Conservation (phyloP, 2,888 invertebrate species). For the Hirtodrosophila histrioides region DNA sequence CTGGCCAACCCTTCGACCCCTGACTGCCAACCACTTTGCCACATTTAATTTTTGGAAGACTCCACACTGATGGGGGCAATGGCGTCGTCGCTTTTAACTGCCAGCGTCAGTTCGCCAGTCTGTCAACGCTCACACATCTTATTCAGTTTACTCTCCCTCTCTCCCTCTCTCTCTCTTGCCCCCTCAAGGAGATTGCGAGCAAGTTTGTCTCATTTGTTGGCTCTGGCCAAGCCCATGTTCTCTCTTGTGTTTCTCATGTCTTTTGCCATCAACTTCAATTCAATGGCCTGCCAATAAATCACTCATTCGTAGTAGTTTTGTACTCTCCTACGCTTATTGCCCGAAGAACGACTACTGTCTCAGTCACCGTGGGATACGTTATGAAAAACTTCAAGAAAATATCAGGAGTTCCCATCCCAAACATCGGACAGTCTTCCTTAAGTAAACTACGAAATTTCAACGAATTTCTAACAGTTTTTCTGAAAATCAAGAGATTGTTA, state of each 20-base stretch:
- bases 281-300: constrained; percentile 80
- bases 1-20: neutral
- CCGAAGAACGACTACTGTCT: constrained; percentile 46
- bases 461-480: too few species aligned
- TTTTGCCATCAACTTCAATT: constrained; percentile 79
- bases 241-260: constrained; percentile 34
- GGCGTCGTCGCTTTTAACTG: constrained; percentile 39
- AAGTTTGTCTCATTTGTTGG: constrained; percentile 39
- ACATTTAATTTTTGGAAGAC: constrained; percentile 68
- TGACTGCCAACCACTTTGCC: constrained; percentile 65
- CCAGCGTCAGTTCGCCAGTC: constrained; percentile 43
- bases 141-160: constrained; percentile 43
- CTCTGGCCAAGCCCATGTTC: constrained; percentile 47
- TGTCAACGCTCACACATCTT: constrained; percentile 80
- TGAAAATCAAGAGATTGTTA: too few species aligned
- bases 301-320: constrained; percentile 74
- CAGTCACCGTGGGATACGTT: constrained; percentile 43
- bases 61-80: constrained; percentile 21
- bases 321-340: constrained; percentile 55
- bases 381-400: too few species aligned
- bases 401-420: too few species aligned
- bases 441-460: too few species aligned
- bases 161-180: constrained; percentile 3
- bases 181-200: neutral
- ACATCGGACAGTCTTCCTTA: too few species aligned